Evolutionary conservation across 2,888 invertebrate genomes (phyloP), one percentile per base, ranked within the genome.

Genomic region (Leucozona laternaria): DNA sequence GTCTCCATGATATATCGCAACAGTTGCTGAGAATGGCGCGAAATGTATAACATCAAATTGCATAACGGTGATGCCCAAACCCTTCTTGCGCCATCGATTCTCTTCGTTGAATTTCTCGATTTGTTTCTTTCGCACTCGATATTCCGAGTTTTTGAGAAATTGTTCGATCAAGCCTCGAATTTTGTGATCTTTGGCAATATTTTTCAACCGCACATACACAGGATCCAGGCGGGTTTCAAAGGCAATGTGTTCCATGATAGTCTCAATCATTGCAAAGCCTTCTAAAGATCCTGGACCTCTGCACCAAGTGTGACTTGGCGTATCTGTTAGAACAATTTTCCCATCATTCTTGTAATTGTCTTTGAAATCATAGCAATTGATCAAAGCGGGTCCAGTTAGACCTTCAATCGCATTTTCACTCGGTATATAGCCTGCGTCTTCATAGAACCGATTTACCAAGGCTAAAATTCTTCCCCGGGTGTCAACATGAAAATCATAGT

Each of bases 21-120:
- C 93, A 31, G 94, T 93, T 0, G 95, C 94, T 75, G 94, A 93
- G 83, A 92, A 95, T 72, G 94, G 94, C 0, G 94, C 93, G 28
- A 92, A 91, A 43, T 93, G 91, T 0, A 92, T 89, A 1, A 95
- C 92, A 0, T 94, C 94, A 93, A 95, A 97, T 89, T 94, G 94
- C 94, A 97, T 95, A 5, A 96, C 94, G 13, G 95, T 93, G 11
- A 97, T 90, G n/a, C 95, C 93, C 2, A 96, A 91, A 0, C 96
- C 97, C 45, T 94, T 94, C 91, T 97, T 97, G 89, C 94, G 96
- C 97, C 97, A 97, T 11, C 96, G 93, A 92, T 97, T 97, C 66
- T 94, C 93, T 88, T 92, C 92, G 89, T 97, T 97, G 89, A 95
- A 96, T 6, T 92, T 90, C n/a, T 93, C 92, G 2, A 96, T 93